These are phyloP conservation scores for Prionailurus viverrinus DNA, from an alignment of 2,113 vertebrate species.

Conservation along the genomic window DNA sequence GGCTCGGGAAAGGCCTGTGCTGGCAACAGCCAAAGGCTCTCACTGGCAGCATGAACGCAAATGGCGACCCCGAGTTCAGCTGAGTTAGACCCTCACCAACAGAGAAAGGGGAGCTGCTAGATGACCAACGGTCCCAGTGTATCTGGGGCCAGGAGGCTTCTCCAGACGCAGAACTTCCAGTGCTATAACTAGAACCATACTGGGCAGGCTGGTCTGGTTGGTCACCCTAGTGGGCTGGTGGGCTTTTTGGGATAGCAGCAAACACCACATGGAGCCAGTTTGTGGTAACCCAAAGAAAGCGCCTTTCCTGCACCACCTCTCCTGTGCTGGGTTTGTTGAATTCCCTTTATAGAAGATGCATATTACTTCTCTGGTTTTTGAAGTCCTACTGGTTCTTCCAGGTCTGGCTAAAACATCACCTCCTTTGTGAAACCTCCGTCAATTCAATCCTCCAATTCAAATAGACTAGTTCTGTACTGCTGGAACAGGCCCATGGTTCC, in stretches of 20 bases:
- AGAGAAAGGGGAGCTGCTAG: neutral
- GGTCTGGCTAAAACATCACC: neutral
- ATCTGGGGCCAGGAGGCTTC: too few relatives aligned
- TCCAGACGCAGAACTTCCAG: neutral
- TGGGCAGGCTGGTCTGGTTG: neutral
- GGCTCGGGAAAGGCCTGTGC: neutral
- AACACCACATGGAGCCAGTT: neutral
- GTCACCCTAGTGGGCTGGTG: neutral
- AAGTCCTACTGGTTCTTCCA: neutral
- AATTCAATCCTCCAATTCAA: neutral
- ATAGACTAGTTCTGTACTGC: neutral
- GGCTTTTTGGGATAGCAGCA: neutral
- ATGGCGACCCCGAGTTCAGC: neutral
- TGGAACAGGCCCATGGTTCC: neutral
- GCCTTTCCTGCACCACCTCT: neutral
- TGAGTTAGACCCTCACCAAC: neutral
- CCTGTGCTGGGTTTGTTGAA: neutral
- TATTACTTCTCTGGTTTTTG: neutral
- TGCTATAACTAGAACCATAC: neutral
- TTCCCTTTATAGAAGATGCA: neutral
- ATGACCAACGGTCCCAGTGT: neutral
- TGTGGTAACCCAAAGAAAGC: too few relatives aligned
- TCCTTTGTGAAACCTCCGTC: conserved; percentile 1
- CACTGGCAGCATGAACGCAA: neutral
- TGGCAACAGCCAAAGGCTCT: neutral